phyloP scores from a whole-genome alignment of 2,888 invertebrate species.

The Chrysomela aeneicollis region DNA sequence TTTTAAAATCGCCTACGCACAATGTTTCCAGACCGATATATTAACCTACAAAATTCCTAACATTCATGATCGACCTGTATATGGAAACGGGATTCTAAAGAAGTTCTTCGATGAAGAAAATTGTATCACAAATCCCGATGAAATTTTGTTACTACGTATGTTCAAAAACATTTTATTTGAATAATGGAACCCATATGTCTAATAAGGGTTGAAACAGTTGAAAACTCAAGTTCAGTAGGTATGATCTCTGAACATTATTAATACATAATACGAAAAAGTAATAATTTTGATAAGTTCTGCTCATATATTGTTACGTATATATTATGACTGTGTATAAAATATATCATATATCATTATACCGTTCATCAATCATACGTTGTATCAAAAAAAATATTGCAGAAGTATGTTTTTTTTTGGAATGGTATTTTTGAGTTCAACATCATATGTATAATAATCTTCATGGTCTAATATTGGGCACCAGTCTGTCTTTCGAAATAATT shows the following conservation, averaged over 20 bases:
- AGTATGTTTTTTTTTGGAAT: not conserved
- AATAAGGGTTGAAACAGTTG: not conserved
- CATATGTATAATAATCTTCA: slow-evolving; percentile 23
- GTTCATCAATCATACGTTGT: slow-evolving; percentile 27
- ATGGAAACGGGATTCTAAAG: not conserved
- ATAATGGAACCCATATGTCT: not conserved
- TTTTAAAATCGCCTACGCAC: slow-evolving; percentile 19
- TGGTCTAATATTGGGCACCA: slow-evolving; percentile 46
- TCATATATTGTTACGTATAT: slow-evolving; percentile 38
- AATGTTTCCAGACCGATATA: slow-evolving; percentile 5
- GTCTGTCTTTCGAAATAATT: slow-evolving; percentile 43
- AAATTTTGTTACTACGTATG: not conserved
- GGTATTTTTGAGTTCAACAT: slow-evolving; percentile 7
- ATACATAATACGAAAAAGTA: slow-evolving; percentile 22
- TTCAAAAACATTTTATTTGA: not conserved
- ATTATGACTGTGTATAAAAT: slow-evolving; percentile 25
- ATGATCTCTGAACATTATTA: not conserved
- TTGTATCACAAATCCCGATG: not conserved
- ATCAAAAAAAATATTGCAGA: not conserved
- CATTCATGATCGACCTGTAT: too few relatives aligned
- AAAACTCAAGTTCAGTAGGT: not conserved
- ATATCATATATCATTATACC: slow-evolving; percentile 3
- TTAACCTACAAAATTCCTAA: too few relatives aligned
- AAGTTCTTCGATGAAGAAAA: not conserved
- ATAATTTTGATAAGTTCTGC: slow-evolving; percentile 37